These are phyloP conservation scores for Drosophila macrospina DNA, from an alignment of 2,888 invertebrate species.

Conservation along the genomic window DNA sequence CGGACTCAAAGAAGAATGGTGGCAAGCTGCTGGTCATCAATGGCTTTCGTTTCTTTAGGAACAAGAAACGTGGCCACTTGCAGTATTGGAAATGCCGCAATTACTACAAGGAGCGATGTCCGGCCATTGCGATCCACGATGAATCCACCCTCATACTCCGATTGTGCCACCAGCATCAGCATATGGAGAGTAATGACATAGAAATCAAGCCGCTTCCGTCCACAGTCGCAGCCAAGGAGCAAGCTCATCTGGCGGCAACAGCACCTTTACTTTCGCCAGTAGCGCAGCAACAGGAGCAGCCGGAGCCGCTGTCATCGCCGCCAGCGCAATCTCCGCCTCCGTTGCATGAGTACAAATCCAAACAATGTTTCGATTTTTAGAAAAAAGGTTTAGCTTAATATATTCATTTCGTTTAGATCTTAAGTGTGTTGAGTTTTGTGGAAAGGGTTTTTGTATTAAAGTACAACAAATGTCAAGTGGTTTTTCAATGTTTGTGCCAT, in stretches of 20 bases:
- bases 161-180: slow-evolving; percentile 84
- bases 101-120: slow-evolving; percentile 85
- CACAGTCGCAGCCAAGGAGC: slow-evolving; percentile 29
- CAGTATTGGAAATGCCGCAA: slow-evolving; percentile 86
- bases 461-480: slow-evolving; percentile 46
- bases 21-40: slow-evolving; percentile 85
- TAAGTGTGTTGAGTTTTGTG: slow-evolving; percentile 56
- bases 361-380: slow-evolving; percentile 52
- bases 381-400: slow-evolving; percentile 9
- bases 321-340: slow-evolving; percentile 46
- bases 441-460: slow-evolving; percentile 59
- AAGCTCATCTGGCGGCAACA: slow-evolving; percentile 5
- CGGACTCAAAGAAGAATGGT: slow-evolving; percentile 85
- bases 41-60: slow-evolving; percentile 85
- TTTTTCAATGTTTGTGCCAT: slow-evolving; percentile 47
- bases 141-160: slow-evolving; percentile 83
- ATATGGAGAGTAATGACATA: slow-evolving; percentile 83
- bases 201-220: slow-evolving; percentile 81
- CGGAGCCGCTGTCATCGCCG: slow-evolving; percentile 6
- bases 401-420: slow-evolving; percentile 31
- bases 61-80: slow-evolving; percentile 84
- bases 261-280: slow-evolving; percentile 3
- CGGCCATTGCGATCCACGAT: slow-evolving; percentile 85
- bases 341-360: slow-evolving; percentile 54
- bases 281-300: slow-evolving; percentile 1